Evolutionary conservation across 2,888 invertebrate genomes (phyloP), one percentile per base, ranked within the genome.

Genomic region (Brenthis ino): DNA sequence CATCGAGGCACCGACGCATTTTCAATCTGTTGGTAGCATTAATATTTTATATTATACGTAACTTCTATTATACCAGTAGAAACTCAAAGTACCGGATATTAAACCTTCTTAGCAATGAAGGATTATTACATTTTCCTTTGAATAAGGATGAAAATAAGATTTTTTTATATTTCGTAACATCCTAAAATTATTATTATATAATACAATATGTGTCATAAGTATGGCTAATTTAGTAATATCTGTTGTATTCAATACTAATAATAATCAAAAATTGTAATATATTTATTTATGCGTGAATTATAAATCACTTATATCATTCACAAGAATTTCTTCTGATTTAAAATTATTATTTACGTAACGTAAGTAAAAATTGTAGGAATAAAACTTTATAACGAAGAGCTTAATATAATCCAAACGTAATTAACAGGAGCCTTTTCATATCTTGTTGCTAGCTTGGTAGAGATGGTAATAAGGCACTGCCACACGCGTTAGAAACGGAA

Each of bases 91-190:
- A 43, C 16, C 16, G 43, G 16, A 57, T 43, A 57, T 57, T 57
- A 57, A 16, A 1, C n/a, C 6, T 57, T 16, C n/a, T 12, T 16
- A 0, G 28, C 16, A 57, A 43, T 57, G 20, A 37, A 57, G 11
- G 16, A 1, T 57, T 33, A 2, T 56, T 56, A 56, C 56, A 56
- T 56, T 56, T 57, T 57, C 11, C 3, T 57, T 57, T 57, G 56
- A 37, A 16, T 37, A 57, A 11, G 56, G 16, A 57, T 16, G 37
- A 16, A 43, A 43, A 43, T 43, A 28, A 6, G 54, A 54, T 54
- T 28, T 54, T 28, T 2, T 28, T 28, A 1, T 54, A 24, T 12
- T 54, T 54, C 14, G 12, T 54, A 28, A 54, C 28, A 13, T 28
- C 11, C 12, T 12, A 13, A 4, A 3, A 5, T 24, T 54, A 54